Base-by-base conservation (phyloP, 2,797 vertebrate genomes). In the Vipera latastei region DNA sequence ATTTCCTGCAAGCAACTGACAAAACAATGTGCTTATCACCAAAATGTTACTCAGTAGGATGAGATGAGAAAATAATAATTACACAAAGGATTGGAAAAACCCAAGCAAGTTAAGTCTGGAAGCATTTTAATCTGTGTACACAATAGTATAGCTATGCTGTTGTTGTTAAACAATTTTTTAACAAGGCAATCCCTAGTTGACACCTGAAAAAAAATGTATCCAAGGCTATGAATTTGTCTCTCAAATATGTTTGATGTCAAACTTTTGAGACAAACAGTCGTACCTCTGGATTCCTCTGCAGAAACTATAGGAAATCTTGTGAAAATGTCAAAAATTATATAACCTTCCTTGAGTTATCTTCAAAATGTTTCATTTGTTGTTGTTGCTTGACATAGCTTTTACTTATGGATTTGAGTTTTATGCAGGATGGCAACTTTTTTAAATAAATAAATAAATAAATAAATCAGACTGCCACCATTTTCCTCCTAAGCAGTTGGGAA, bases 251-350 rank as follows among this genome's bases (percentile, higher is more conserved):
- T 20, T 85, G 18, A 89, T 63, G 63, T 0, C 6, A 4, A 78
- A 61, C 26, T 93, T 91, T 73, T 93, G 44, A 2, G 88, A 65
- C 85, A 91, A 78, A 28, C 28, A 63, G 3, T 11, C 89, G 32
- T 20, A 86, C 2, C 78, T n/a, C 18, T 48, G 2, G 90, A 4
- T 92, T 90, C 44, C 53, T 55, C 48, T 93, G 90, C 91, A 44
- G 89, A 95, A 90, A 60, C 4, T 12, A 90, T 53, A 94, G 14
- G 0, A 25, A 94, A 32, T 93, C 92, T 89, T 85, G 0, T 2
- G 92, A 63, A 93, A 94, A 38, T 93, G 87, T 65, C n/a, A 61
- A 92, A 94, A 95, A 95, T 4, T n/a, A 0, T 60, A 44, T 83
- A 32, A 25, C 56, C 85, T 28, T 0, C 91, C 94, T 96, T 91